These are phyloP conservation scores for Stichopus chloronotus DNA, from an alignment of 35 echinoderm and acorn worm genomes.

Conservation along the genomic window DNA sequence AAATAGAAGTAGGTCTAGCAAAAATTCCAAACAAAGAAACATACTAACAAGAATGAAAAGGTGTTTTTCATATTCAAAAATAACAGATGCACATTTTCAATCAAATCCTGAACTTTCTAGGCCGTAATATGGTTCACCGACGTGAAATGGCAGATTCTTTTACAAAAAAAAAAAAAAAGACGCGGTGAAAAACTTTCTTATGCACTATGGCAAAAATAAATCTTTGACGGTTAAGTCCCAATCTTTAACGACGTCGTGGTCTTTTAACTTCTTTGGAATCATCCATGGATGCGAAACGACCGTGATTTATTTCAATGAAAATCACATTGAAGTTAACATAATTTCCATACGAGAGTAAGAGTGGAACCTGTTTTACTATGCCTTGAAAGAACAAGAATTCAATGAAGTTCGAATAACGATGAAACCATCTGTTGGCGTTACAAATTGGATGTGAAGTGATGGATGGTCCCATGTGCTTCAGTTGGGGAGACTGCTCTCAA, in stretches of 20 bases:
- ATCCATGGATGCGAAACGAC: background rate
- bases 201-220: background rate
- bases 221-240: too few species aligned
- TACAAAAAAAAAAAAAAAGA: background rate
- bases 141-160: background rate
- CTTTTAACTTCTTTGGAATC: background rate
- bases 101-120: too few species aligned
- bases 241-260: background rate
- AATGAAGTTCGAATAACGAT: slow-evolving; percentile 18
- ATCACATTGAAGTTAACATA: background rate
- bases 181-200: background rate
- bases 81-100: slow-evolving; percentile 6
- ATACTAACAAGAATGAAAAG: background rate
- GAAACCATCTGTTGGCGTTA: slow-evolving; percentile 20
- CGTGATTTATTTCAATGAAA: background rate
- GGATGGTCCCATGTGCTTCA: slow-evolving; percentile 22
- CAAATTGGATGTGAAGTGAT: slow-evolving; percentile 16
- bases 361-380: background rate
- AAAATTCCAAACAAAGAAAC: background rate
- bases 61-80: background rate
- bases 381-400: background rate
- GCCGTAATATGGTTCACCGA: too few species aligned
- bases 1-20: background rate
- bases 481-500: background rate
- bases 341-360: background rate